Evolutionary conservation across 92 coral and sea anemone genomes (phyloP), one percentile per base, ranked within the genome.

Genomic region (Nematostella vectensis): DNA sequence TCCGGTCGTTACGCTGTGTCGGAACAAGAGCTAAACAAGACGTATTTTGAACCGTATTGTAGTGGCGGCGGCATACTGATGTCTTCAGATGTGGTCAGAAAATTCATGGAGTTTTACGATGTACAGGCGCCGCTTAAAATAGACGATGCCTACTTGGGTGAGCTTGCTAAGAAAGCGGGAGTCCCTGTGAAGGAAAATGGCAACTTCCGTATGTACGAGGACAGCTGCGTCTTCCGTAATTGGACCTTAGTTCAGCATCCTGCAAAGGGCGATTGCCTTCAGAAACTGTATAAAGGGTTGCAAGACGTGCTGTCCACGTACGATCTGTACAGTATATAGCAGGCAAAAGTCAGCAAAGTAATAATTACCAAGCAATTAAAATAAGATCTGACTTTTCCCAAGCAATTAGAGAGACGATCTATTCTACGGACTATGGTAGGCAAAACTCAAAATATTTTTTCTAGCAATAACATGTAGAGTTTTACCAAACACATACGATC

Each of bases 1-100:
- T 8, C 54, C 2, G 88, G 82, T 3, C 65, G 82, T 18, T 80
- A 80, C 11, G 71, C 53, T 11, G 82, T 80, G 0, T 52, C 75
- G 2, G 60, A 64, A 17, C 59, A 64, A 21, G 74, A 64, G 27
- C 64, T 62, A 6, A 80, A 80, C 21, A 68, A 27, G 11, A 80
- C 88, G 0, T 11, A 68, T 18, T 80, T 67, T 25, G 51, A 60
- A 11, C 78, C 88, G 0, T 80, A 80, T 47, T 80, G 82, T 15
- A 80, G 88, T 31, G 88, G 88, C 1, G 82, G 88, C 0, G 88
- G 88, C 1, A 62, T 60, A 28, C 38, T 80, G 4, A 57, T 80
- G 15, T 74, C 88, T 4, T 47, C 42, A 1, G 88, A 80, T 22
- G 88, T 69, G 10, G 77, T 80, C 11, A 42, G 20, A 15, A 23